Conservation (phyloP, 2,888 invertebrate genomes). For the Xanthia togata region DNA sequence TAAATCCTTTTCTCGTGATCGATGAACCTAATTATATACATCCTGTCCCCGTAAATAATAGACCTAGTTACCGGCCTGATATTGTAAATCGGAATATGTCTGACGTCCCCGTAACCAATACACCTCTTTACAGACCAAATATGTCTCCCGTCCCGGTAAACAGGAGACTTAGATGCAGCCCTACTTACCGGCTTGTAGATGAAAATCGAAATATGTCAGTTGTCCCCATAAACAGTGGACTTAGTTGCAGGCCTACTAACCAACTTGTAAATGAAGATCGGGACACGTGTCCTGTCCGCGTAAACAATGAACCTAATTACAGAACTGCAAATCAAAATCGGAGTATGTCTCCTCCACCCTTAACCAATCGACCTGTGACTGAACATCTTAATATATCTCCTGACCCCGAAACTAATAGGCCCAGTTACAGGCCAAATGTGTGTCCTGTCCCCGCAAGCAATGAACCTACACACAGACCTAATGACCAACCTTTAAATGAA, state of each 20-base stretch:
- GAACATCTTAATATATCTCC: not conserved
- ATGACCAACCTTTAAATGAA: not conserved
- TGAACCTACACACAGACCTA: not conserved
- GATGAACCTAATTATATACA: not conserved
- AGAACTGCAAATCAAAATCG: not conserved
- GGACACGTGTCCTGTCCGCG: not conserved
- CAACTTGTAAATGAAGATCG: not conserved
- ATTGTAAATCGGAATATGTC: not conserved
- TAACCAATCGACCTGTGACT: not conserved
- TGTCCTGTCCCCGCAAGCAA: not conserved
- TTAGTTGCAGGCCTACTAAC: not conserved
- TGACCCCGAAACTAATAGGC: not conserved
- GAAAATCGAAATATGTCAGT: not conserved
- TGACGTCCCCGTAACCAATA: not conserved
- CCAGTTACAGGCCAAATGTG: not conserved
- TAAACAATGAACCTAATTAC: not conserved
- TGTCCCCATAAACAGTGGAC: not conserved
- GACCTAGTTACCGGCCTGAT: not conserved
- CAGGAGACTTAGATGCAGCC: not conserved
- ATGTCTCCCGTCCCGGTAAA: not conserved
- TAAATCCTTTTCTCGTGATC: not conserved
- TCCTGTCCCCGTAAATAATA: not conserved
- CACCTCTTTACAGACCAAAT: not conserved
- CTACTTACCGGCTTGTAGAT: not conserved
- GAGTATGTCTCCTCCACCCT: not conserved